A percentile compares a stretch with the other conserved stretches of the same genome.
phyloP scores from a whole-genome alignment of 2,888 invertebrate species.

The Elmis aenea region DNA sequence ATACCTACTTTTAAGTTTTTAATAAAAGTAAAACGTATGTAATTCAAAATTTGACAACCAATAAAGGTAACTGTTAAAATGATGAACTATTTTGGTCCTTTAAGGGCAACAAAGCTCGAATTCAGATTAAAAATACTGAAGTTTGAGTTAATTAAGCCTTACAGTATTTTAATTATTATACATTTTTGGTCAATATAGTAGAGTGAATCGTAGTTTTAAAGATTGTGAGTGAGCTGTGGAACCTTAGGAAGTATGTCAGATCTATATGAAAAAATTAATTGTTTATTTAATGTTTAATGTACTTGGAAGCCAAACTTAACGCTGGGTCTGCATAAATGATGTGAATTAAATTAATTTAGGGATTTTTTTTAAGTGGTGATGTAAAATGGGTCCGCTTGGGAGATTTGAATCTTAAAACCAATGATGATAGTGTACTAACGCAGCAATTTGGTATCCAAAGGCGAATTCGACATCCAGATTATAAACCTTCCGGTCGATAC shows the following conservation, averaged over 20 bases:
- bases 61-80: too few species aligned
- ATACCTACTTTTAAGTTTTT: too few species aligned
- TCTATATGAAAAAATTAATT: too few species aligned
- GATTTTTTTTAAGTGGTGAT: slow-evolving; percentile 5
- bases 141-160: too few species aligned
- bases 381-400: slow-evolving; percentile 43
- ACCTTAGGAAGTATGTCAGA: too few species aligned
- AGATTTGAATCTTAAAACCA: slow-evolving; percentile 35
- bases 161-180: too few species aligned
- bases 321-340: not conserved
- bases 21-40: too few species aligned
- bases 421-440: slow-evolving; percentile 10
- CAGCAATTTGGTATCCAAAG: slow-evolving; percentile 23
- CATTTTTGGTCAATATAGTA: not conserved
- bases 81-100: too few species aligned
- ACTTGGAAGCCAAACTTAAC: not conserved
- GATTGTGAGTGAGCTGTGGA: not conserved
- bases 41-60: not conserved
- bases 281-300: not conserved
- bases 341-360: not conserved
- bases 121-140: too few species aligned
- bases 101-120: too few species aligned
- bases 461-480: slow-evolving; percentile 42
- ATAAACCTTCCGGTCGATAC: slow-evolving; percentile 40
- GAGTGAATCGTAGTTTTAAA: not conserved